Evolutionary conservation across 2,113 vertebrate species (phyloP), one percentile per base, ranked within the genome.

Genomic region (Sinocyclocheilus anophthalmus): DNA sequence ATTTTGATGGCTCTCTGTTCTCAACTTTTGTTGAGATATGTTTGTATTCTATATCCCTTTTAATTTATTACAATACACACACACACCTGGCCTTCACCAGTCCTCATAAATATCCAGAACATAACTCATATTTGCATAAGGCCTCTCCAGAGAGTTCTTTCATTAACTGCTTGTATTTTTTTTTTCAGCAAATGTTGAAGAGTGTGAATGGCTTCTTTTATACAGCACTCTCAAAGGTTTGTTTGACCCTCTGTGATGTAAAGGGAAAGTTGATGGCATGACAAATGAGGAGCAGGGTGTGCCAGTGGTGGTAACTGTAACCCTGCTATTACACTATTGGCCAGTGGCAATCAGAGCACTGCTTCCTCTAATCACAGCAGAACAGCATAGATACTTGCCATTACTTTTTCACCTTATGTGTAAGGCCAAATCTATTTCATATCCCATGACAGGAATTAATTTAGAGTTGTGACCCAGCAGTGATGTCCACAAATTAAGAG

Each of bases 261-360:
- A 72, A 81, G 69, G 61, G 48, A 22, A 69, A 72, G 9, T 67
- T 87, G 30, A 76, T 88, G 84, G 84, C 89, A 85, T 90, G 88
- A 88, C 13, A 73, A 84, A 84, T 90, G 91, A 89, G 89, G 90
- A 84, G 89, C 92, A 92, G 77, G 89, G 89, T 83, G 84, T 81
- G 84, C 73, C 85, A 12, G 24, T 82, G 76, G 37, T 53, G 72
- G 26, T 20, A 77, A 81, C 65, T 14, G 65, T 63, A 84, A 69
- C 78, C 37, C 65, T 79, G 48, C 77, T 83, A 81, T 87, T 86
- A 69, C 45, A 67, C 77, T 61, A 20, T 14, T 59, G 50, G 42
- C 42, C 65, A 77, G 22, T 81, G 30, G 70, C 76, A 50, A 85
- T 85, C 22, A 65, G 75, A 63, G 12, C 39, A 65, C 76, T 55